Evolutionary conservation across 1,140 invertebrate genomes (phyloP), one percentile per base, ranked within the genome.

Genomic region (Globodera rostochiensis): DNA sequence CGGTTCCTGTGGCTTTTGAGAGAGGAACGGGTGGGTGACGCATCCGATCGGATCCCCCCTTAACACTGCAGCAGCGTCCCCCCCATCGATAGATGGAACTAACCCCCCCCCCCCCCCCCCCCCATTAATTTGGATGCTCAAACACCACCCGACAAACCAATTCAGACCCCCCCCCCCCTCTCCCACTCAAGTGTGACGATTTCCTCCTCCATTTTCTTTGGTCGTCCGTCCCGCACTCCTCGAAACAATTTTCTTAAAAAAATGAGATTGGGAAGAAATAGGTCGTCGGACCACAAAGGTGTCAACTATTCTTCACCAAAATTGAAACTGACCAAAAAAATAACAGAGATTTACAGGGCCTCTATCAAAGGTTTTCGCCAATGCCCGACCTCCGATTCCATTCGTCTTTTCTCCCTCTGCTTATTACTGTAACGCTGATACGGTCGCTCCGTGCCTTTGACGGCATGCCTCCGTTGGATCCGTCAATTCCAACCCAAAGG

Each of bases 401-500:
- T 45, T 3, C 8, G 46, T 19, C 46, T 45, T 25, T 71, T 71
- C 69, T 71, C 4, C 25, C 11, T 71, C 19, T 64, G 57, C 19
- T 71, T 45, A 36, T 71, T 71, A 25, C 69, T 25, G 6, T 71
- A 11, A 45, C 36, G 46, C 1, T 19, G 11, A 15, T 71, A 11
- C 69, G 21, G 11, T 47, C 46, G 36, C 69, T 71, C 9, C 4
- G 3, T 71, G 69, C 69, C 69, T 71, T 71, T 47, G 69, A 71
- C 69, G 9, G 19, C 25, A 71, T 71, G 69, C 69, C 69, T 19
- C 13, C 69, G 6, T 47, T 71, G 25, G 69, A 71, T 19, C 69
- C 69, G 21, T 25, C 69, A 36, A 71, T 71, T 71, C 19, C 69
- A 11, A 71, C 69, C 13, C 69, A 71, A 47, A 71, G 69, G 69